Conservation (phyloP, 2,888 invertebrate species). For the Xestia ashworthii region DNA sequence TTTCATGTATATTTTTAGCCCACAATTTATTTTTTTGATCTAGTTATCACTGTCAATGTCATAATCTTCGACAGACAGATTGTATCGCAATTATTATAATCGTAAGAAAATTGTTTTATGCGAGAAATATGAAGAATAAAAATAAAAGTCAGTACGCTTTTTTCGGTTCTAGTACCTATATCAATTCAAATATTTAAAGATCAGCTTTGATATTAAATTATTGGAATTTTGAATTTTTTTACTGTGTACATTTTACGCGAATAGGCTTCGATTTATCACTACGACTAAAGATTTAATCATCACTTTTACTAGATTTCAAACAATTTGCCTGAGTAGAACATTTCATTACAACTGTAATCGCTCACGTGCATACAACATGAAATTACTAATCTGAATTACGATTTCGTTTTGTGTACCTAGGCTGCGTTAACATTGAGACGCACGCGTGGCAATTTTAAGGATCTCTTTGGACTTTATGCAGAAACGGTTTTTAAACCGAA, state of each 20-base stretch:
- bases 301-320: background rate
- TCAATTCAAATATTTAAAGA: background rate
- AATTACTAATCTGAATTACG: slow-evolving; percentile 25
- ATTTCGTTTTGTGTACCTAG: slow-evolving; percentile 6
- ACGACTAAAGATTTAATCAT: background rate
- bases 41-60: slow-evolving; percentile 50
- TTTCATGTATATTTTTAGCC: slow-evolving; percentile 3
- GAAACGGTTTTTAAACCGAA: background rate
- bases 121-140: slow-evolving; percentile 43
- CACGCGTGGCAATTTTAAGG: background rate
- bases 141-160: slow-evolving; percentile 43
- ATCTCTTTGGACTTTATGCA: background rate
- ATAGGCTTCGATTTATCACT: background rate
- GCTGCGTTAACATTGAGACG: background rate
- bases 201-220: too few species aligned
- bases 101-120: background rate
- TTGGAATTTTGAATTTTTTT: background rate
- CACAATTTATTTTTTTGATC: background rate
- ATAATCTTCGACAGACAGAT: slow-evolving; percentile 10
- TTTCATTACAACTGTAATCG: slow-evolving; percentile 18
- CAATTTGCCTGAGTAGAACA: background rate
- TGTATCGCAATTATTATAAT: background rate
- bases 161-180: background rate
- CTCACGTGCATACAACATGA: slow-evolving; percentile 18
- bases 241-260: background rate